phyloP scores from a whole-genome alignment of 2,888 invertebrate genomes.

The Dysmachus trigonus region DNA sequence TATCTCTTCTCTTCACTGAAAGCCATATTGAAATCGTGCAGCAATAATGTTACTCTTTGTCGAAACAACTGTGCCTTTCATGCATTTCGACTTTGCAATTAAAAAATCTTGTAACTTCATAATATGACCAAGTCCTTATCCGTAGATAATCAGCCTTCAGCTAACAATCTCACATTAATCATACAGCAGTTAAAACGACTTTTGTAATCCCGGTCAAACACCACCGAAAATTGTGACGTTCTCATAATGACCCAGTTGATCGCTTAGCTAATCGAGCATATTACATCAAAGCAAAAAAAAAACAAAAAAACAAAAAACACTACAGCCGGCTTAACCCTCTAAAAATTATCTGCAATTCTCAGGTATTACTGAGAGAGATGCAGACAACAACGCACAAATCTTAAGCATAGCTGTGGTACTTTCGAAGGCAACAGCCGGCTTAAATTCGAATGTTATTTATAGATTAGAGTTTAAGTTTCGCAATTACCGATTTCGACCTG shows the following conservation, averaged over 20 bases:
- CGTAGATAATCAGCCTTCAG: background rate
- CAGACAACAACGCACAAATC: background rate
- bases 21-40: background rate
- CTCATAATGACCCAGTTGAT: background rate
- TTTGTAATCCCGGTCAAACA: background rate
- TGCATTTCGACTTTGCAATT: background rate
- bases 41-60: background rate
- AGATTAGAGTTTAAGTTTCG: background rate
- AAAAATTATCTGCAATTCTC: background rate
- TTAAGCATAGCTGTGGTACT: background rate
- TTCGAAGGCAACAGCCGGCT: background rate
- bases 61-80: background rate
- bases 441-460: background rate
- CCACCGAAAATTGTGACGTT: background rate
- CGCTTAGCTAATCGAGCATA: background rate
- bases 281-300: background rate
- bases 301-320: background rate
- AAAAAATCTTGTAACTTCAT: background rate
- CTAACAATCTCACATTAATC: background rate
- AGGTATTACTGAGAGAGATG: background rate
- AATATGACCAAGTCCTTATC: background rate
- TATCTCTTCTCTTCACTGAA: background rate
- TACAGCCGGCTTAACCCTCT: background rate
- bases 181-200: background rate
- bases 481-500: background rate